Base-by-base conservation (phyloP, 2,797 vertebrate species). In the Schizopygopsis malacanthus region DNA sequence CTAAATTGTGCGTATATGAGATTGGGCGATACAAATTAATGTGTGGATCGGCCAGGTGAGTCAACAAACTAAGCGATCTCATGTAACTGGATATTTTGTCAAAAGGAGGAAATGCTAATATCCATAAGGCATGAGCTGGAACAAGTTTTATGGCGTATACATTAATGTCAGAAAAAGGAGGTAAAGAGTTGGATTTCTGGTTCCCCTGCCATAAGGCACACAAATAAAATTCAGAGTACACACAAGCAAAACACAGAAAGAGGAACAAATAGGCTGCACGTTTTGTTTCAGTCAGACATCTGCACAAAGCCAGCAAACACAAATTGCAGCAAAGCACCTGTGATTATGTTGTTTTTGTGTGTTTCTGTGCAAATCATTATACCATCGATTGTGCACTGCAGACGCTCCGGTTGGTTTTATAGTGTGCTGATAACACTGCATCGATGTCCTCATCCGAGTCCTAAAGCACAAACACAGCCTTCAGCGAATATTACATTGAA, bases 401-500 rank as follows among this genome's bases (percentile, higher is more conserved):
- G 91, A 97, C 90, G 85, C 91, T 92, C 6, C 91, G 92, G 0
- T 87, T 89, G 61, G 92, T 90, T 89, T 94, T 94, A 90, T 94
- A 94, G 87, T 90, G 94, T 72, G 95, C 95, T 22, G 95, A 95
- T 90, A 95, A 93, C 93, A 97, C 90, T 15, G 94, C 95, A 87
- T 97, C 95, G 47, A 95, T 95, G 91, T 96, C 96, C 90, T 98
- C 97, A 91, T 97, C 96, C 15, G 87, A 92, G n/a, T 94, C 94
- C 81, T 97, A 94, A 8, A 76, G 67, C 52, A 87, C 82, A 90
- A 82, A 69, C 11, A 83, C 43, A 28, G 78, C 56, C 39, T 70
- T 84, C 25, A 86, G 15, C 43, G 8, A 33, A 63, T 96, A 95
- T 80, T 95, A 96, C 96, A 94, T 83, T 65, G 82, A 91, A 69